Percentiles rank a stretch among this genome's conserved stretches.
These are phyloP conservation scores for Pteropus rufus DNA, from an alignment of 2,797 vertebrate species.

Conservation along the genomic window DNA sequence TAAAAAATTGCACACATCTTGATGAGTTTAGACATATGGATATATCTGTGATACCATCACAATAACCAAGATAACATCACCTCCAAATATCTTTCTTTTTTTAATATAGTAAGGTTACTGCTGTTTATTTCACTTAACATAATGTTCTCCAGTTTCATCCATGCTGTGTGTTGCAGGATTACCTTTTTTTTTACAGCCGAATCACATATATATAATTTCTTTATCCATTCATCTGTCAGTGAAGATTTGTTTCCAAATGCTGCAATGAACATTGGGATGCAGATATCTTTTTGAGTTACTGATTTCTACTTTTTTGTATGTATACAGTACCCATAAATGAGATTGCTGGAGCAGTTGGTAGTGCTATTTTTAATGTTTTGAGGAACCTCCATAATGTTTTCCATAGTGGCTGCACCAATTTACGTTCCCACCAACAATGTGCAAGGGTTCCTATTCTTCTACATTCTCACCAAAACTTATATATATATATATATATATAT, in stretches of 20 bases:
- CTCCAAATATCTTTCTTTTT: not conserved
- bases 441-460: not conserved
- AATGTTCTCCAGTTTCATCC: not conserved
- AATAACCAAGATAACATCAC: not conserved
- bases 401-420: not conserved
- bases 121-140: not conserved
- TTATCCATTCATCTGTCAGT: too few relatives aligned
- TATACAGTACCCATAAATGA: not conserved
- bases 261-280: not conserved
- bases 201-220: not conserved
- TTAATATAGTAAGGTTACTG: not conserved
- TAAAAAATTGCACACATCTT: not conserved
- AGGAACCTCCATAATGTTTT: not conserved
- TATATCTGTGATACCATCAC: not conserved
- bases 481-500: too few relatives aligned
- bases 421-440: not conserved
- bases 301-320: not conserved
- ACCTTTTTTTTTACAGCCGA: not conserved
- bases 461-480: not conserved
- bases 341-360: not conserved
- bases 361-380: not conserved
- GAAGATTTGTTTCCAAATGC: not conserved
- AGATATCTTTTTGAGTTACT: not conserved
- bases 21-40: not conserved
- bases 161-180: not conserved